Conservation (phyloP, 2,888 invertebrate species). For the Tholera decimalis region DNA sequence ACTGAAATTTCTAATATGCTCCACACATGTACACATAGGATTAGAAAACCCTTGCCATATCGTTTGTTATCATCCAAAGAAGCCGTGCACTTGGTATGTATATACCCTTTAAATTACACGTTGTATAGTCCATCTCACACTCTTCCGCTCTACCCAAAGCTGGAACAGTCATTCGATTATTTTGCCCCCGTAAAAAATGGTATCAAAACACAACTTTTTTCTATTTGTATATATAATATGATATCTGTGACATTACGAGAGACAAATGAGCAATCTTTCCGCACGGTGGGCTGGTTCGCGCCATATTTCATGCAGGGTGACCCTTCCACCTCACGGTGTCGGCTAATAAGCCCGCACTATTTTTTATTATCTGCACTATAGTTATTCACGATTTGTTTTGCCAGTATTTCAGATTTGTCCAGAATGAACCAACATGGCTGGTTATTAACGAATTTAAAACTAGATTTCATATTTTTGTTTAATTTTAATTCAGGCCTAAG, state of each 20-base stretch:
- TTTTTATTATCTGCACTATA: slow-evolving; percentile 46
- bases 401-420: neutral
- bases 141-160: too few species aligned
- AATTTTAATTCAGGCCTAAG: too few species aligned
- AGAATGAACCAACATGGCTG: neutral
- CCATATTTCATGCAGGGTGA: slow-evolving; percentile 66
- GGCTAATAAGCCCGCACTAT: slow-evolving; percentile 60
- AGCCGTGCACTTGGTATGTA: too few species aligned
- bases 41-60: too few species aligned
- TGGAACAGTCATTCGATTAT: too few species aligned
- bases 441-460: too few species aligned
- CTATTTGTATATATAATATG: slow-evolving; percentile 1
- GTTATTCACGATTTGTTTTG: slow-evolving; percentile 49
- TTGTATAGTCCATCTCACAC: too few species aligned
- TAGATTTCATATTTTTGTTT: too few species aligned
- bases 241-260: slow-evolving; percentile 36
- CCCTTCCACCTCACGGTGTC: slow-evolving; percentile 65
- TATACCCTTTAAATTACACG: too few species aligned
- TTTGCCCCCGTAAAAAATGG: neutral
- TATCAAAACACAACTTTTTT: neutral
- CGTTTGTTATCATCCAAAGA: too few species aligned
- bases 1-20: too few species aligned
- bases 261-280: slow-evolving; percentile 65
- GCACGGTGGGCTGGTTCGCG: slow-evolving; percentile 33
- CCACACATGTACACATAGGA: too few species aligned